These are phyloP conservation scores for Andricus grossulariae DNA, from an alignment of 1,140 invertebrate genomes.

Conservation along the genomic window DNA sequence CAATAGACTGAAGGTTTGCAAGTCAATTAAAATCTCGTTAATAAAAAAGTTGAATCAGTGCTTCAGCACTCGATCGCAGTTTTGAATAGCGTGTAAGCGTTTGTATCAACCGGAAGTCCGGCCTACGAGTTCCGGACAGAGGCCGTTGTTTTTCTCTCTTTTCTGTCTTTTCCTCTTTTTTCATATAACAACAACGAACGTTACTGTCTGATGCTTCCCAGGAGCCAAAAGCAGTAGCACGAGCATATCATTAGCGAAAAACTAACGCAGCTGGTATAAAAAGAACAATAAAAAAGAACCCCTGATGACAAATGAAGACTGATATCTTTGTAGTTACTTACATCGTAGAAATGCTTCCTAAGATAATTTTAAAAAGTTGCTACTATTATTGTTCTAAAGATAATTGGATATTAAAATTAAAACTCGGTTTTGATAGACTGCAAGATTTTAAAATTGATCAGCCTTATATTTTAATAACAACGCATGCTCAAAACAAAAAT, in stretches of 20 bases:
- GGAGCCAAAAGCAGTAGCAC: conserved; percentile 20
- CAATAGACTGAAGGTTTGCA: background rate
- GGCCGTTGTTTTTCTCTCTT: conserved; percentile 58
- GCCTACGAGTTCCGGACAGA: conserved; percentile 74
- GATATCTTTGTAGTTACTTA: background rate
- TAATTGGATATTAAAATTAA: no score
- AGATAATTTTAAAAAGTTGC: background rate
- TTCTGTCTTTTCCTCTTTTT: conserved; percentile 45
- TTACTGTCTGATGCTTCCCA: conserved; percentile 35
- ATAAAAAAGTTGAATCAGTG: background rate
- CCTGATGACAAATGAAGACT: background rate
- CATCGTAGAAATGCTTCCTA: background rate
- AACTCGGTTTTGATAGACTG: no score
- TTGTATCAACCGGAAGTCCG: conserved; percentile 75
- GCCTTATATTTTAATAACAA: no score
- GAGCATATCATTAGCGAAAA: conserved; percentile 23
- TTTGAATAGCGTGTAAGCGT: conserved; percentile 65
- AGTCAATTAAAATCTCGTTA: conserved; percentile 9
- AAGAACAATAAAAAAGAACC: background rate
- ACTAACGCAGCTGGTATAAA: conserved; percentile 44
- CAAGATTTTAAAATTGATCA: no score
- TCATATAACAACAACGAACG: conserved; percentile 36
- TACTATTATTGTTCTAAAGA: no score
- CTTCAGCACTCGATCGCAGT: conserved; percentile 39
- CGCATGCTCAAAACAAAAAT: no score